Evolutionary conservation across 2,797 vertebrate genomes (phyloP), one percentile per base, ranked within the genome.

Genomic region (Thripadectes ignobilis): DNA sequence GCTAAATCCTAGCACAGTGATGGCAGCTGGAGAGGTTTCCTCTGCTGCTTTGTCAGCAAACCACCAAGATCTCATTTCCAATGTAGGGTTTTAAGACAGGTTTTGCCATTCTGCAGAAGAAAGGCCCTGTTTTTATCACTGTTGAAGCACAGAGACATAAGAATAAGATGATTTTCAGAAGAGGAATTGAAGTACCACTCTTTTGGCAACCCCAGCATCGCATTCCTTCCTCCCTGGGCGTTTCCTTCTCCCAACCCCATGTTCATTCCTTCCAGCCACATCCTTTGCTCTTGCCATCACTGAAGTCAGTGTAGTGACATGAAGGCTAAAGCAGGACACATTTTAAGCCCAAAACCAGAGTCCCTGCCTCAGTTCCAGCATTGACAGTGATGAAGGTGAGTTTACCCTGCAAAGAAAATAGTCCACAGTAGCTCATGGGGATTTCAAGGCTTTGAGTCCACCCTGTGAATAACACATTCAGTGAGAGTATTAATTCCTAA

Each of bases 181-280:
- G 78, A 93, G 73, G 59, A 55, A 30, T 87, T 66, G n/a, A 59
- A 76, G 21, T 43, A 69, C 27, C 18, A 10, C 15, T 82, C 12
- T 12, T 54, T 87, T 73, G 80, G 63, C 66, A 92, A 49, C 5
- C 17, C 8, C 68, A 88, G 76, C 71, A 87, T 55, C 38, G 57
- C 85, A 84, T 68, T 61, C 59, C 84, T 91, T 87, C 55, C 84
- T 51, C 69, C 84, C 75, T 80, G 57, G 32, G 55, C 82, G 45
- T 61, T 92, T 92, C 68, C 72, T 75, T 51, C 82, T 83, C 61
- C 30, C 67, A 63, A 14, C 32, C 26, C 69, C 61, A 30, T 14
- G 20, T 45, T 86, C 41, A 52, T 80, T 89, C 82, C 75, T 91
- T 66, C 74, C 82, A 94, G 45, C 78, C 74, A 88, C 66, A 81